phyloP scores from a whole-genome alignment of 2,888 invertebrate genomes.

The Pemphredon lugubris region DNA sequence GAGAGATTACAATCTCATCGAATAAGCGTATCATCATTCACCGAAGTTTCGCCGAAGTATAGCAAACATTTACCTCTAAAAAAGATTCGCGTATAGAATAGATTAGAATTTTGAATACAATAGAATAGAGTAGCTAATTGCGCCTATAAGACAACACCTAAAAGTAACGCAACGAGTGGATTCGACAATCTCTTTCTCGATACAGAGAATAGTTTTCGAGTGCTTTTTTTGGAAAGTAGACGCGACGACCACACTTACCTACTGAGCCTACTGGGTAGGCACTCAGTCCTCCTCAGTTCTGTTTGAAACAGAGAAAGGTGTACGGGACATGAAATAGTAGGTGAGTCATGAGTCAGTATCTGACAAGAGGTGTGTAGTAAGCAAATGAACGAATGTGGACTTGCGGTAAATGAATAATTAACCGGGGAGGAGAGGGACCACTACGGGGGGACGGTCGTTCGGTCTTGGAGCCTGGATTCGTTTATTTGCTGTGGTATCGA shows the following conservation, averaged over 20 bases:
- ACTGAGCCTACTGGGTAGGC: slow-evolving; percentile 79
- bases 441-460: slow-evolving; percentile 65
- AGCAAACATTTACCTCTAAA: slow-evolving; percentile 74
- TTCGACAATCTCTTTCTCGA: slow-evolving; percentile 37
- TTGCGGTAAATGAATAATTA: slow-evolving; percentile 70
- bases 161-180: slow-evolving; percentile 37
- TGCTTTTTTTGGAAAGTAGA: slow-evolving; percentile 68
- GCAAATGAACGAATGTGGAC: slow-evolving; percentile 69
- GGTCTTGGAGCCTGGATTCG: slow-evolving; percentile 74
- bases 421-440: slow-evolving; percentile 61
- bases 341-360: slow-evolving; percentile 74
- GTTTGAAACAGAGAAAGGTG: slow-evolving; percentile 81
- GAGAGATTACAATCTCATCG: background rate
- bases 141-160: slow-evolving; percentile 44
- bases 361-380: slow-evolving; percentile 70
- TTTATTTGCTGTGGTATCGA: slow-evolving; percentile 24
- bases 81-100: slow-evolving; percentile 22
- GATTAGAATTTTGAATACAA: slow-evolving; percentile 22
- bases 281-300: slow-evolving; percentile 80
- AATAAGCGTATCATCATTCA: background rate
- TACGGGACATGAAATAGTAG: slow-evolving; percentile 79
- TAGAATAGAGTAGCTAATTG: slow-evolving; percentile 17
- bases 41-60: background rate
- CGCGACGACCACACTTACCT: slow-evolving; percentile 78
- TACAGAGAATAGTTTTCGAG: slow-evolving; percentile 25